A percentile compares a stretch with the other conserved stretches of the same genome.
phyloP scores from a whole-genome alignment of 2,797 vertebrate genomes.

The Syncerus caffer region DNA sequence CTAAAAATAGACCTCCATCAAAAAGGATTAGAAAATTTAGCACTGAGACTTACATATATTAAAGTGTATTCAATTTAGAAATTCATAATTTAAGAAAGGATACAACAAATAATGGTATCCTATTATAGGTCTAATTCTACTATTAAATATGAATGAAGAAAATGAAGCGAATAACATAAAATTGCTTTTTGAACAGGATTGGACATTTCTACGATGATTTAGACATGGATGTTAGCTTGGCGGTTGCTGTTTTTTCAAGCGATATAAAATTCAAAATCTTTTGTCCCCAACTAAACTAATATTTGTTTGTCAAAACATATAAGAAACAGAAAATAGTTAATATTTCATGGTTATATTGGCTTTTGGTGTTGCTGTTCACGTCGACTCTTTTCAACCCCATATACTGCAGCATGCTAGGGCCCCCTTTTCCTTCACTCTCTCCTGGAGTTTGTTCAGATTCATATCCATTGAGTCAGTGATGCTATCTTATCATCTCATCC shows the following conservation, averaged over 20 bases:
- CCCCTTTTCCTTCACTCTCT: not conserved
- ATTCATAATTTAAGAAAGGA: not conserved
- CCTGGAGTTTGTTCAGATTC: not conserved
- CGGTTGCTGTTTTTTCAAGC: not conserved
- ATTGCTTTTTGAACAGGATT: not conserved
- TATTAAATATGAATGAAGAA: not conserved
- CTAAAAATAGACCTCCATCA: not conserved
- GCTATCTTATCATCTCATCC: not conserved
- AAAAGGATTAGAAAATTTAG: not conserved
- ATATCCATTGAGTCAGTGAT: not conserved
- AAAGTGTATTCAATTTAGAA: not conserved
- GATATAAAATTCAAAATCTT: not conserved
- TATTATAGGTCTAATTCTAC: not conserved
- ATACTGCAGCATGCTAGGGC: not conserved
- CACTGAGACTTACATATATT: not conserved
- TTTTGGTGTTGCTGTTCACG: not conserved
- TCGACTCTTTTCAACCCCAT: not conserved
- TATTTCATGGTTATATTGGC: not conserved
- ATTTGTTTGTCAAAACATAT: not conserved
- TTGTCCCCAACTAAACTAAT: constrained; percentile 7
- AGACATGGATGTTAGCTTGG: not conserved
- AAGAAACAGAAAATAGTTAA: not conserved
- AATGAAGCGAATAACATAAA: not conserved
- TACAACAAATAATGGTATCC: not conserved
- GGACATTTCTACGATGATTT: not conserved